These are phyloP conservation scores for Apodemus speciosus DNA, from an alignment of 2,113 vertebrate species.

Conservation along the genomic window DNA sequence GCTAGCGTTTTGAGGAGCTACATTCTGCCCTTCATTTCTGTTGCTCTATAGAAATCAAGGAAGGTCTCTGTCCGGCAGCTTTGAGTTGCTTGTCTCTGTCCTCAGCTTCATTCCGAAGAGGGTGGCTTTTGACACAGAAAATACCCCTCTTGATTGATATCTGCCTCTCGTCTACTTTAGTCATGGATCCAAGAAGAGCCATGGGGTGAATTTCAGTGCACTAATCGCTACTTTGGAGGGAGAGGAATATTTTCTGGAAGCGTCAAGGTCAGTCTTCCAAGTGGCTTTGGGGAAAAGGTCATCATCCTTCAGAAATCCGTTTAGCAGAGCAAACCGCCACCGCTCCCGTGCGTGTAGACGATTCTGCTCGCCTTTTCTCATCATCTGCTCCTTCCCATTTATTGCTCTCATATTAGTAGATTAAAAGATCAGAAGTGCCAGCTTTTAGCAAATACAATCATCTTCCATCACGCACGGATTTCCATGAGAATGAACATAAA, in stretches of 20 bases:
- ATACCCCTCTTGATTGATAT: neutral
- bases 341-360: neutral
- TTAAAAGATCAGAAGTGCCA: slow-evolving; percentile 79
- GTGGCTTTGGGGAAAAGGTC: slow-evolving; percentile 20
- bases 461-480: slow-evolving; percentile 71
- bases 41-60: accelerated
- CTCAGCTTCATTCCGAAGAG: neutral
- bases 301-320: slow-evolving; percentile 56
- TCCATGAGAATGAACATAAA: slow-evolving; percentile 68
- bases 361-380: neutral
- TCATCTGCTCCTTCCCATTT: slow-evolving; percentile 37
- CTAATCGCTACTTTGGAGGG: slow-evolving; percentile 19
- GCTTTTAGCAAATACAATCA: slow-evolving; percentile 77
- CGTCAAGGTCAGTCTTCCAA: slow-evolving; percentile 28
- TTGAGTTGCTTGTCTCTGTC: neutral
- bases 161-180: neutral
- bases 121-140: neutral
- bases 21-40: no score
- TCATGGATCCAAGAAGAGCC: neutral
- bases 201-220: neutral
- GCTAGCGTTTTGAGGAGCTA: neutral
- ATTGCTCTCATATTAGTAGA: slow-evolving; percentile 74
- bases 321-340: slow-evolving; percentile 31
- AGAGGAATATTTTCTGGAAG: slow-evolving; percentile 29
- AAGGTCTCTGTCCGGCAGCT: neutral